These are phyloP conservation scores for Aplysia californica DNA, from an alignment of 1,140 invertebrate genomes.

Conservation along the genomic window DNA sequence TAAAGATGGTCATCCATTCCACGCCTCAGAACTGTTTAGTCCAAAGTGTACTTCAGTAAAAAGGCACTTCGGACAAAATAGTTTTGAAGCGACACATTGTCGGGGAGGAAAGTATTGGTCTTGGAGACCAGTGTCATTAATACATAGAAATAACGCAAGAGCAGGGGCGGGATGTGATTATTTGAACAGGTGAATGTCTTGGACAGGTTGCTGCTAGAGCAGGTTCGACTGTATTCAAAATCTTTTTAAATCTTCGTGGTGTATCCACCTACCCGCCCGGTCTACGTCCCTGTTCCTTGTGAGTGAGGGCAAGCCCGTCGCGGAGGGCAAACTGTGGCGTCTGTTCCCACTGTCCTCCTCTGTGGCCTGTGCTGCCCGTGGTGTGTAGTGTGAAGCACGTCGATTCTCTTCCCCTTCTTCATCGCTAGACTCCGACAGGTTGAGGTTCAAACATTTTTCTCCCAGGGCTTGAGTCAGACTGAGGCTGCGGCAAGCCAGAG, in stretches of 20 bases:
- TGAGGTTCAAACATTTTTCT: conserved; percentile 40
- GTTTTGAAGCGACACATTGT: too few species aligned
- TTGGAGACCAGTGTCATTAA: too few species aligned
- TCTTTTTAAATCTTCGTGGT: too few species aligned
- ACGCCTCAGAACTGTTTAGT: too few species aligned
- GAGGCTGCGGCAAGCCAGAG: conserved; percentile 37
- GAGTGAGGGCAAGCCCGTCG: background rate
- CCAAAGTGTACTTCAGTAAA: too few species aligned
- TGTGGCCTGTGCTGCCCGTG: background rate
- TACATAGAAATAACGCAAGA: background rate
- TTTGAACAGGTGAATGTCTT: background rate
- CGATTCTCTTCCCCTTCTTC: conserved; percentile 29
- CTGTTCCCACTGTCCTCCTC: background rate
- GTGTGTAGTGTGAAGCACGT: background rate
- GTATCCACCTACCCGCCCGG: conserved; percentile 12
- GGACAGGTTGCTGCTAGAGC: too few species aligned
- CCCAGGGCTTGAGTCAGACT: conserved; percentile 39
- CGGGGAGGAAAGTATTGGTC: too few species aligned
- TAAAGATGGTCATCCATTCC: too few species aligned
- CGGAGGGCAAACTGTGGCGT: background rate
- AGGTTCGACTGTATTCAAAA: too few species aligned
- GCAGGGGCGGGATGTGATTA: too few species aligned
- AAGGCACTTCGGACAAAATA: too few species aligned
- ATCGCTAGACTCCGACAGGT: conserved; percentile 36
- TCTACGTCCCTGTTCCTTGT: background rate